Evolutionary conservation across 2,888 invertebrate genomes (phyloP).

Genomic region (Phalera bucephala): DNA sequence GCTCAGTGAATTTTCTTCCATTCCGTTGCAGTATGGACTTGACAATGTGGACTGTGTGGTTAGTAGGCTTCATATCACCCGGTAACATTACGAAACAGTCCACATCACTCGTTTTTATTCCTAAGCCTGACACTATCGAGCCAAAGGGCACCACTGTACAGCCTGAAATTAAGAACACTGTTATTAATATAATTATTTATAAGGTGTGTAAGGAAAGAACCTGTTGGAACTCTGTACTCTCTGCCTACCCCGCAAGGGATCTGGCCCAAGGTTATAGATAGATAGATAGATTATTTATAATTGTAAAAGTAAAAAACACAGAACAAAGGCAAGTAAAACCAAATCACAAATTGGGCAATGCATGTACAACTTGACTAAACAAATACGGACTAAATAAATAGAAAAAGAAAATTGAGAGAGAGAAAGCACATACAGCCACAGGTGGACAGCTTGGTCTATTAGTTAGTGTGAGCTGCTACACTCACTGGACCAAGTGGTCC

Average conservation of each 20-base stretch:
- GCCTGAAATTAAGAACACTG: slow-evolving; percentile 46
- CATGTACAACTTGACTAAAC: neutral
- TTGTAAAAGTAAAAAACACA: neutral
- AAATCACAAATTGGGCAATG: neutral
- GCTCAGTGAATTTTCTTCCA: slow-evolving; percentile 64
- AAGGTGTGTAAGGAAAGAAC: no score
- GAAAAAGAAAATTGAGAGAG: no score
- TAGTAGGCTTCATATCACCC: slow-evolving; percentile 13
- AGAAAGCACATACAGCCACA: no score
- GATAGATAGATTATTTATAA: no score
- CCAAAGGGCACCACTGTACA: slow-evolving; percentile 84
- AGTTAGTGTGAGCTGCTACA: no score
- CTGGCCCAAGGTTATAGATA: no score
- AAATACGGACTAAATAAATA: neutral
- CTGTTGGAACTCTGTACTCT: no score
- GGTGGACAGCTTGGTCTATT: no score
- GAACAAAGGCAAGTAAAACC: neutral
- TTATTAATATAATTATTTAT: neutral
- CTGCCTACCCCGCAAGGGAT: no score
- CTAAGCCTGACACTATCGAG: slow-evolving; percentile 87
- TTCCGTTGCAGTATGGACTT: slow-evolving; percentile 57
- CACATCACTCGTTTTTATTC: slow-evolving; percentile 88
- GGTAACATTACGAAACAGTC: slow-evolving; percentile 85
- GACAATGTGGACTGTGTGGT: slow-evolving; percentile 39
- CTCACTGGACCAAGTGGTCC: no score